Percentiles rank a stretch among this genome's conserved stretches.
Evolutionary conservation across 2,797 vertebrate species (phyloP).

Genomic region (Fratercula arctica): DNA sequence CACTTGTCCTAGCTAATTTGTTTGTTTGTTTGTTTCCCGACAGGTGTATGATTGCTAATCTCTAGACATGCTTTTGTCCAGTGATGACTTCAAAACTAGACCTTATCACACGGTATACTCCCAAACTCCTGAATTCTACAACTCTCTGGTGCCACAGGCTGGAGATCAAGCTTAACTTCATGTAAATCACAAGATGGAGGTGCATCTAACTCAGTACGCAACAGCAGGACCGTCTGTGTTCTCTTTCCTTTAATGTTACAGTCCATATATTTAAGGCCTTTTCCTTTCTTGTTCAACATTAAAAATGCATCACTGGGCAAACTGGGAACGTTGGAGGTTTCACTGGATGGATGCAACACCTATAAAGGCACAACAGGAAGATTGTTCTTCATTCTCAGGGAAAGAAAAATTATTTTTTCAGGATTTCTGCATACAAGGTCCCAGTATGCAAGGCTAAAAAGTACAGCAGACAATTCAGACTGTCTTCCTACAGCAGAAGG

Average conservation of each 20-base stretch:
- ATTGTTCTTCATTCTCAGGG: background rate
- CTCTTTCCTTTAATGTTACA: background rate
- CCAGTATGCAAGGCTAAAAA: background rate
- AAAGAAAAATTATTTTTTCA: background rate
- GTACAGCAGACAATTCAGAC: background rate
- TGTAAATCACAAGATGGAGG: background rate
- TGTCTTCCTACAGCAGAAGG: background rate
- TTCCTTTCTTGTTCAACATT: background rate
- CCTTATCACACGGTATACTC: background rate
- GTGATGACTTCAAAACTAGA: background rate
- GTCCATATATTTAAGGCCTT: background rate
- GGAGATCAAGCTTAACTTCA: background rate
- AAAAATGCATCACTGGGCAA: background rate
- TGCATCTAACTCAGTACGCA: background rate
- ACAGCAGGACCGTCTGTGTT: rapidly evolving
- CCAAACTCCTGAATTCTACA: background rate
- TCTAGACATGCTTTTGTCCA: background rate
- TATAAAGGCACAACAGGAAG: background rate
- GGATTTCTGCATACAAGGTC: background rate
- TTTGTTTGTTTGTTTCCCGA: background rate
- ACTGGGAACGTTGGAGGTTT: background rate
- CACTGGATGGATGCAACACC: background rate
- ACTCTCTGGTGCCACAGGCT: background rate
- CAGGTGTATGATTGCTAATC: background rate
- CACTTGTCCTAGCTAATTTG: background rate